A percentile compares a stretch with the other conserved stretches of the same genome.
Conservation (phyloP, 2,888 invertebrate species). For the Ptychoptera albimana region DNA sequence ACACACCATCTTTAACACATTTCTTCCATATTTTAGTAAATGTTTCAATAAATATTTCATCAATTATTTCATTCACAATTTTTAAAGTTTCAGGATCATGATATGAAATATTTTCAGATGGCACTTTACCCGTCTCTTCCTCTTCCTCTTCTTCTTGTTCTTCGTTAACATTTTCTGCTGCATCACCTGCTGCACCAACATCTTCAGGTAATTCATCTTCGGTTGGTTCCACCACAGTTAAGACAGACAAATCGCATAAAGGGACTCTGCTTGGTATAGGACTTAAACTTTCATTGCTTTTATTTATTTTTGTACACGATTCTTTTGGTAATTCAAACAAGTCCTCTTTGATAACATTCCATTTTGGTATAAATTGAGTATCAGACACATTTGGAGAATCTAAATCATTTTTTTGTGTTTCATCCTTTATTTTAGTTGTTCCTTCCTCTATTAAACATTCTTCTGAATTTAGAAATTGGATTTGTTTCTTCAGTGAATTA, state of each 20-base stretch:
- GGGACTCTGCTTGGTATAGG: too few species aligned
- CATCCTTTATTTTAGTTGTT: slow-evolving; percentile 12
- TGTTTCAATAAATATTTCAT: neutral
- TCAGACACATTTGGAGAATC: slow-evolving; percentile 44
- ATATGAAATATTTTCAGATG: neutral
- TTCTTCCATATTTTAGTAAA: too few species aligned
- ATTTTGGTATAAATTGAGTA: slow-evolving; percentile 33
- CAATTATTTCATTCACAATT: neutral
- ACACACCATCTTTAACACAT: too few species aligned
- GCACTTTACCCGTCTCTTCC: slow-evolving; percentile 8
- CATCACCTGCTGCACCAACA: slow-evolving; percentile 15
- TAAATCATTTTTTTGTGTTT: slow-evolving; percentile 15
- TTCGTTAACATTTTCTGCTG: slow-evolving; percentile 17
- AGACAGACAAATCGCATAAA: too few species aligned
- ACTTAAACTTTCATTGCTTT: too few species aligned
- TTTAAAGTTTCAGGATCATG: neutral
- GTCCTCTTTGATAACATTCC: neutral
- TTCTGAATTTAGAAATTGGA: neutral
- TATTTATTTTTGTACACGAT: neutral
- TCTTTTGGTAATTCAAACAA: slow-evolving; percentile 3
- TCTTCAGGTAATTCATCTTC: slow-evolving; percentile 17
- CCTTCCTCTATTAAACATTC: slow-evolving; percentile 9
- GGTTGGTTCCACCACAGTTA: slow-evolving; percentile 14
- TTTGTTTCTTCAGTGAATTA: neutral
- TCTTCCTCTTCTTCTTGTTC: slow-evolving; percentile 12